Conservation (phyloP, 2,888 invertebrate genomes). For the Lymantria dispar region DNA sequence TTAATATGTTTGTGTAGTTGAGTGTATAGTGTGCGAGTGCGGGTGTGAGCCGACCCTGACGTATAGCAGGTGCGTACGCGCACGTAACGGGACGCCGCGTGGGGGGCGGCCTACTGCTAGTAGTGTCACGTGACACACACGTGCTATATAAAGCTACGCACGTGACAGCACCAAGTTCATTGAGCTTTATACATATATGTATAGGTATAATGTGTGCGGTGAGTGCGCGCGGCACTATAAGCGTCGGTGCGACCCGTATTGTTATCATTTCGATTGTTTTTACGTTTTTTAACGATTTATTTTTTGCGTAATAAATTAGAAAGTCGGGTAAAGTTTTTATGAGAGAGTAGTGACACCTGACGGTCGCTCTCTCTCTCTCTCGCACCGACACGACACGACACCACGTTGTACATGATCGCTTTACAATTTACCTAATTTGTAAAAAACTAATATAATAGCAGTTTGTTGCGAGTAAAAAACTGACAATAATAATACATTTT, state of each 20-base stretch:
- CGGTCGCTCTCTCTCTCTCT: slow-evolving; percentile 66
- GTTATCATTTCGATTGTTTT: slow-evolving; percentile 52
- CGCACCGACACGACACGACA: too few species aligned
- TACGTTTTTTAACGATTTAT: slow-evolving; percentile 42
- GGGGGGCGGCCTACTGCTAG: too few species aligned
- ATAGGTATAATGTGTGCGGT: background rate
- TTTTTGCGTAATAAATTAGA: slow-evolving; percentile 65
- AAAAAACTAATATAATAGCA: slow-evolving; percentile 12
- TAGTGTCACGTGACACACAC: background rate
- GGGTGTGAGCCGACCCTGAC: too few species aligned
- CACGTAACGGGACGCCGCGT: too few species aligned
- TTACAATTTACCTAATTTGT: slow-evolving; percentile 36
- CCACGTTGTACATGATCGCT: slow-evolving; percentile 42
- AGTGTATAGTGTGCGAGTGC: too few species aligned
- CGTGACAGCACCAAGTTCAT: background rate
- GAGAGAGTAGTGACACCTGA: slow-evolving; percentile 35
- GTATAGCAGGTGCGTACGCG: too few species aligned
- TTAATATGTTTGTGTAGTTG: too few species aligned
- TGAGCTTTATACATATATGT: background rate
- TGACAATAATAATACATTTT: slow-evolving; percentile 4
- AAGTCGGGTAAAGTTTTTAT: slow-evolving; percentile 43
- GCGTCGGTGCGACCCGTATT: slow-evolving; percentile 38
- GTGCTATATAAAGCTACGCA: background rate
- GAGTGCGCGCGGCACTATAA: background rate
- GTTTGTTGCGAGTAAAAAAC: slow-evolving; percentile 5